Percentiles rank a stretch among this genome's conserved stretches.
Conservation (phyloP, 1,140 invertebrate species). For the Aphelenchoides fujianensis region DNA sequence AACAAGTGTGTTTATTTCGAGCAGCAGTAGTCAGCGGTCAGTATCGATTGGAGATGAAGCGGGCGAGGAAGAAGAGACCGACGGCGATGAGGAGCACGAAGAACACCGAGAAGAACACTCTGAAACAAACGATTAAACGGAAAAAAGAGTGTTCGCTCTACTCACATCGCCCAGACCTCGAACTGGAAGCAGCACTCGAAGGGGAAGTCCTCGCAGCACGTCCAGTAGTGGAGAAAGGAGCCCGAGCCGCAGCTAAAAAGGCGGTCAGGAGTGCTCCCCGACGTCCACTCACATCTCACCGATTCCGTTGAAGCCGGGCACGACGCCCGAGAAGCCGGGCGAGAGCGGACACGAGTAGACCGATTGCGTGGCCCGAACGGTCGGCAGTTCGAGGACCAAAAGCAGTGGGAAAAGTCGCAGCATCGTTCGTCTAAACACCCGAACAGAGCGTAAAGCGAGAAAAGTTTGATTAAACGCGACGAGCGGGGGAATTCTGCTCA, state of each 20-base stretch:
- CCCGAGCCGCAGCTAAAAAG: constrained; percentile 53
- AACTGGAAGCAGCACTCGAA: constrained; percentile 62
- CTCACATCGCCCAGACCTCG: constrained; percentile 59
- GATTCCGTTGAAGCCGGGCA: constrained; percentile 34
- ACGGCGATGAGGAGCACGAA: constrained; percentile 31
- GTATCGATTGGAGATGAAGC: constrained; percentile 20
- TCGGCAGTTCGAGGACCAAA: too few species aligned
- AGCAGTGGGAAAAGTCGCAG: neutral
- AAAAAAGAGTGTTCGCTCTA: constrained; percentile 13
- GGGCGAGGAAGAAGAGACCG: constrained; percentile 29
- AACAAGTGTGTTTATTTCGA: too few species aligned
- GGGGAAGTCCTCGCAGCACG: constrained; percentile 60
- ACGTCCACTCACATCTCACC: constrained; percentile 42
- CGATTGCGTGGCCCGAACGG: constrained; percentile 15
- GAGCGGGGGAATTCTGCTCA: neutral
- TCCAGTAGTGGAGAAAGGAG: constrained; percentile 59
- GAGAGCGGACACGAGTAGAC: constrained; percentile 36
- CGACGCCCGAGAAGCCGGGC: constrained; percentile 31
- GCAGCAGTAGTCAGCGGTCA: too few species aligned
- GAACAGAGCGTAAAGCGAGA: neutral
- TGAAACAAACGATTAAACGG: constrained; percentile 22
- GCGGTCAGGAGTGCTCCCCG: neutral
- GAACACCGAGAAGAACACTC: constrained; percentile 30
- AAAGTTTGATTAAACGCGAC: neutral
- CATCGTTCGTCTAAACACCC: neutral